phyloP scores from a whole-genome alignment of 2,888 invertebrate genomes.

The Eudemis profundana region DNA sequence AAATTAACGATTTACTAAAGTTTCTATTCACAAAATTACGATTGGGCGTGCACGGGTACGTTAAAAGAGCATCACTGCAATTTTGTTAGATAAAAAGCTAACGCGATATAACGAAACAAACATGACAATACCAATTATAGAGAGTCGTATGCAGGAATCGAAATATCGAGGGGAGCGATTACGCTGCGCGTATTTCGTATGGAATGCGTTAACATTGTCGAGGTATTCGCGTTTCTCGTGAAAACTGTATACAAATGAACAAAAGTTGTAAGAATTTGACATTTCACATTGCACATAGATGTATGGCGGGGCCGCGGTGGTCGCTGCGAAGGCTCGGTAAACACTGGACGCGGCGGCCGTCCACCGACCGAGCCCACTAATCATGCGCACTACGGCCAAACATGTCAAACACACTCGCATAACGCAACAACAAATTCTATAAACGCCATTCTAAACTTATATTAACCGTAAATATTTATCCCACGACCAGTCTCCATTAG shows the following conservation, averaged over 20 bases:
- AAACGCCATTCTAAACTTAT: slow-evolving; percentile 69
- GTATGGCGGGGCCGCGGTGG: slow-evolving; percentile 78
- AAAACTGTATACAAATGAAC: slow-evolving; percentile 59
- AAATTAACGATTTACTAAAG: slow-evolving; percentile 4
- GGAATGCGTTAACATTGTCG: slow-evolving; percentile 44
- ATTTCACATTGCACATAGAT: slow-evolving; percentile 80
- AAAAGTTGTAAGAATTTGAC: slow-evolving; percentile 78
- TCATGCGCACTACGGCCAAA: slow-evolving; percentile 39
- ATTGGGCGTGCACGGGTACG: not conserved
- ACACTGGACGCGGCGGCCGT: slow-evolving; percentile 51
- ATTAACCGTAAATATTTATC: slow-evolving; percentile 87
- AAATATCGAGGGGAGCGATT: slow-evolving; percentile 12
- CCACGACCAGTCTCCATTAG: slow-evolving; percentile 87
- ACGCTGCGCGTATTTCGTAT: not conserved
- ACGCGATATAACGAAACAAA: slow-evolving; percentile 27
- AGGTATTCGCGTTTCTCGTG: slow-evolving; percentile 49
- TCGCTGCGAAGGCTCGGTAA: slow-evolving; percentile 57
- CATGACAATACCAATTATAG: slow-evolving; percentile 39
- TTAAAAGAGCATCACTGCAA: slow-evolving; percentile 15
- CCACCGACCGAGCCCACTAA: slow-evolving; percentile 40
- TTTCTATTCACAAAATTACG: not conserved
- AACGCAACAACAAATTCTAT: slow-evolving; percentile 52
- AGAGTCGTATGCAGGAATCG: slow-evolving; percentile 7
- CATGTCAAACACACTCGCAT: slow-evolving; percentile 59
- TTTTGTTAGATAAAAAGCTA: slow-evolving; percentile 19